These are phyloP conservation scores for Osmerus eperlanus DNA, from an alignment of 2,113 vertebrate genomes.

Conservation along the genomic window DNA sequence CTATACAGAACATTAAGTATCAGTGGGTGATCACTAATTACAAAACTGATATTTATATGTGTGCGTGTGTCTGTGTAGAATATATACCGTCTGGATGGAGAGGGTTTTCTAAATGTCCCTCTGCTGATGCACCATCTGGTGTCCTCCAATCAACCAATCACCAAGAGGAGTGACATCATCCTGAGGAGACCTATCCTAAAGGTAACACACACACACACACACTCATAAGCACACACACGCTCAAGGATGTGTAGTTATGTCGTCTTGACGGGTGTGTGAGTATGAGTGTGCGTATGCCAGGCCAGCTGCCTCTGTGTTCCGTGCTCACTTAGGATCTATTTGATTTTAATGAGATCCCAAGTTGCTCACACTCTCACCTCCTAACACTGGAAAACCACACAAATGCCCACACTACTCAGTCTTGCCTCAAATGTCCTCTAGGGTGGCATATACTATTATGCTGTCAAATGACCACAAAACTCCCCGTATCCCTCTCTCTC, in stretches of 20 bases:
- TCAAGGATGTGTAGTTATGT: background rate
- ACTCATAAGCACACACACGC: background rate
- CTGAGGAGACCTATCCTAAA: constrained; percentile 80
- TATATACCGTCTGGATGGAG: constrained; percentile 88
- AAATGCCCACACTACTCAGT: too few relatives aligned
- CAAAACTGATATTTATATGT: background rate
- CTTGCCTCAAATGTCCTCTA: too few relatives aligned
- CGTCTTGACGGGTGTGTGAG: background rate
- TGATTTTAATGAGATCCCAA: constrained; percentile 5
- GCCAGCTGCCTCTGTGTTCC: background rate
- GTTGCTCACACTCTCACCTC: background rate
- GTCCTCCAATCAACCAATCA: constrained; percentile 78
- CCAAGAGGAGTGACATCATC: constrained; percentile 77
- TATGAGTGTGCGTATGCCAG: background rate
- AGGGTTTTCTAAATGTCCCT: constrained; percentile 83
- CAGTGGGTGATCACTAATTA: background rate
- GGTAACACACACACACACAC: constrained; percentile 55
- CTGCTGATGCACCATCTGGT: constrained; percentile 82
- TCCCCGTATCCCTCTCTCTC: too few relatives aligned
- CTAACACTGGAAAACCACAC: background rate
- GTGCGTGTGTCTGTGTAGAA: constrained; percentile 67
- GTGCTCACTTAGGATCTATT: background rate
- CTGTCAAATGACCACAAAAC: too few relatives aligned
- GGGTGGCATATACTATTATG: too few relatives aligned
- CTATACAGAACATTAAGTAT: too few relatives aligned